phyloP scores from a whole-genome alignment of 1,140 invertebrate species.

The Babylonia areolata region DNA sequence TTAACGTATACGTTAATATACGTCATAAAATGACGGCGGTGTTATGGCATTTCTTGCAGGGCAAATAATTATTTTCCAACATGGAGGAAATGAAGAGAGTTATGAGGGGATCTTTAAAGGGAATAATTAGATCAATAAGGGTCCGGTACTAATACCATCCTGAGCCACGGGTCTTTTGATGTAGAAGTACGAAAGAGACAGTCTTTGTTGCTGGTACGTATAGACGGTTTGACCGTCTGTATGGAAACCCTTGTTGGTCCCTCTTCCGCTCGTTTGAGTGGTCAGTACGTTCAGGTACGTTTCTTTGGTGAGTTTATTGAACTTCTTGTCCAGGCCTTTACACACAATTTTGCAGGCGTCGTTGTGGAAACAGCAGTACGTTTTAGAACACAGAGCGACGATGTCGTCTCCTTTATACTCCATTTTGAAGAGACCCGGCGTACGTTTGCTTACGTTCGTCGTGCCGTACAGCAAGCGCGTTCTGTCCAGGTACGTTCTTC shows the following conservation, averaged over 20 bases:
- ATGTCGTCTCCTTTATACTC: neutral
- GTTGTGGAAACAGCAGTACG: neutral
- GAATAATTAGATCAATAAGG: too few relatives aligned
- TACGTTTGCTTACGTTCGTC: neutral
- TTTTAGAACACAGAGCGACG: neutral
- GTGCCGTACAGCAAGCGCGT: neutral
- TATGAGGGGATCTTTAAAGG: too few relatives aligned
- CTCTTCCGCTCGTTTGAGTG: neutral
- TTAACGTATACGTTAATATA: too few relatives aligned
- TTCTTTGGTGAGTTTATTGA: neutral
- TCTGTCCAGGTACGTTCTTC: neutral
- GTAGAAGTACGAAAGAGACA: neutral
- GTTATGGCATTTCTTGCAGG: too few relatives aligned
- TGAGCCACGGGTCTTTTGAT: too few relatives aligned
- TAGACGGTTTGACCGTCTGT: neutral
- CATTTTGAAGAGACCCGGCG: neutral
- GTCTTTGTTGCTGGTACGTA: neutral
- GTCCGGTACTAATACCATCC: too few relatives aligned
- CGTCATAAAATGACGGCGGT: too few relatives aligned
- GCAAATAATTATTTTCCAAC: too few relatives aligned
- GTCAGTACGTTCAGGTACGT: neutral
- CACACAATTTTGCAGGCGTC: neutral
- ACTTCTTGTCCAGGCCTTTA: neutral
- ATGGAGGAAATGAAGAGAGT: too few relatives aligned
- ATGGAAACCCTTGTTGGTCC: neutral